Evolutionary conservation across 2,888 invertebrate genomes (phyloP), one percentile per base, ranked within the genome.

Genomic region (Lochmaea crataegi): DNA sequence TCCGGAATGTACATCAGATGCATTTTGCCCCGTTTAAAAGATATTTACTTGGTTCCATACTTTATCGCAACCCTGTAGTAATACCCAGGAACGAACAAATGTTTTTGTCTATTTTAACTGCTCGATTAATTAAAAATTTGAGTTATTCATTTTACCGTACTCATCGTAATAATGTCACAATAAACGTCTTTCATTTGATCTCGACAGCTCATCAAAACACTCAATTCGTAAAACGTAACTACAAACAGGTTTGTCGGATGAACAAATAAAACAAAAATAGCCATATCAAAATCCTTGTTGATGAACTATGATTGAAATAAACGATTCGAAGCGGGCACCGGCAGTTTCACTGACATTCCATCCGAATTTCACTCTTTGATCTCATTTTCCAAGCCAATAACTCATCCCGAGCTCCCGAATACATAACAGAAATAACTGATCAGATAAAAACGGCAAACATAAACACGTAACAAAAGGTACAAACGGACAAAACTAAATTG

Each of bases 401-500:
- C 58, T 74, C 74, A 71, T 71, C 67, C 51, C 18, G 42, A 56
- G 26, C 63, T 71, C 58, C 67, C 22, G 67, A 71, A 63, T 65
- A 65, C 61, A 73, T 45, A 73, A 63, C 66, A 63, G 75, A 75
- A 65, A 73, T 56, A 73, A 63, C 64, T 66, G 75, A 75, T 75
- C 73, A 73, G 73, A 73, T 73, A 71, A 71, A 73, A 72, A 60
- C 57, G 41, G 41, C 65, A 65, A 69, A 66, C 66, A 72, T 68
- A 72, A 76, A 76, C 67, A 72, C 65, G 57, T 68, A 69, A 72
- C 71, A 72, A 76, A 71, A 70, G 70, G 57, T 64, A 60, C 72
- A 64, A 72, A 65, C 71, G 60, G 45, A 64, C 65, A 48, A 76
- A 76, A 78, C 18, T 77, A 78, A 71, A 67, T 67, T 73, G 65